Evolutionary conservation across 92 coral and sea anemone genomes (phyloP).

Genomic region (Siderastrea siderea): DNA sequence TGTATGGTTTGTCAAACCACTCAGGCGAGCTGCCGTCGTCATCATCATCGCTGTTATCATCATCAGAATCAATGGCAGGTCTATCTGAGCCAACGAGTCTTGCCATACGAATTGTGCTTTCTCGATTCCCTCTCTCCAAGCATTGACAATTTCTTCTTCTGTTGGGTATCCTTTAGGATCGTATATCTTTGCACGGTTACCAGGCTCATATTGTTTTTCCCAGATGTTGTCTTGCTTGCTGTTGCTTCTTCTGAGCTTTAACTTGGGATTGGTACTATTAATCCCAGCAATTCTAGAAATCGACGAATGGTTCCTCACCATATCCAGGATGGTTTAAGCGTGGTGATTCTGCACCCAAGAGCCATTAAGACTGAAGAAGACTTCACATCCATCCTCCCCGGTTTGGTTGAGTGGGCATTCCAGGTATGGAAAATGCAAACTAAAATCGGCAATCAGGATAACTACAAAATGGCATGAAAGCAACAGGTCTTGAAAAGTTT

Average conservation of each 20-base stretch:
- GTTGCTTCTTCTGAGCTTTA: conserved; percentile 19
- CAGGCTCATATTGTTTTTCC: neutral
- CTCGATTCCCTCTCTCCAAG: conserved; percentile 29
- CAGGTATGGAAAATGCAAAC: conserved; percentile 6
- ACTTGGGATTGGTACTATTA: conserved; percentile 1
- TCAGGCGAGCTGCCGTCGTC: conserved; percentile 9
- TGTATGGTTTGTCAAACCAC: conserved; percentile 34
- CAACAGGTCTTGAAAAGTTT: conserved; percentile 26
- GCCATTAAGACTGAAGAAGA: conserved; percentile 11
- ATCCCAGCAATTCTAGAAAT: conserved; percentile 1
- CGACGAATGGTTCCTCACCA: neutral
- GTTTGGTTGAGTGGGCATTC: conserved; percentile 20
- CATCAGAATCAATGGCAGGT: conserved; percentile 11
- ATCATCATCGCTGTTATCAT: conserved; percentile 16
- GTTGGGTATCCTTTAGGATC: conserved; percentile 13
- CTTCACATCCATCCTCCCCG: conserved; percentile 27
- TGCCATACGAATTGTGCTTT: conserved; percentile 43
- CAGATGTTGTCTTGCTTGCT: conserved; percentile 18
- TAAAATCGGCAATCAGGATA: conserved; percentile 16
- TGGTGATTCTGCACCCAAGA: conserved; percentile 10
- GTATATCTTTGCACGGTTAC: conserved; percentile 14
- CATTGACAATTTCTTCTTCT: conserved; percentile 23
- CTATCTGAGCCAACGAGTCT: conserved; percentile 21
- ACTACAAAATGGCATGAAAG: conserved; percentile 21
- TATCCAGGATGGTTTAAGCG: conserved; percentile 10